Percentiles rank a stretch among this genome's conserved stretches.
phyloP scores from a whole-genome alignment of 1,140 invertebrate species.

The Penaeus chinensis region DNA sequence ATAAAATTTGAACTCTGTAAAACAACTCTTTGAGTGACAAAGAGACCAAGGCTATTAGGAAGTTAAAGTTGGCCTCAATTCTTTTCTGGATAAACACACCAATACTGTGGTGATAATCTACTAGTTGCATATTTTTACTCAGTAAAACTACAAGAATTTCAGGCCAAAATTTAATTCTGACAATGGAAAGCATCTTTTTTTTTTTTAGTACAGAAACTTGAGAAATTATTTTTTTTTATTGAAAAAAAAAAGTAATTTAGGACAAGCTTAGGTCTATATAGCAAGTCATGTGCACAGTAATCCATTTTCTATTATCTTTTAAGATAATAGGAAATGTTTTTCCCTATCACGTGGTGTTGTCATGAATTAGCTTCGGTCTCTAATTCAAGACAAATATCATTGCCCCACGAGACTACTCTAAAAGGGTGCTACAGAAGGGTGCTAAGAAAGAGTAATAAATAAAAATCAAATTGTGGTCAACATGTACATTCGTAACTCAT shows the following conservation, averaged over 20 bases:
- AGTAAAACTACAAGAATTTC: too few species aligned
- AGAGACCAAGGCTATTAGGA: neutral
- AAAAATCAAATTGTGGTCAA: slow-evolving; percentile 2
- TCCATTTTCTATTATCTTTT: slow-evolving; percentile 41
- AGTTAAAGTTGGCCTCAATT: neutral
- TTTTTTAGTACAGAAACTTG: too few species aligned
- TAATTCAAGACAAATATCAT: slow-evolving; percentile 46
- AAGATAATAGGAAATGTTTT: slow-evolving; percentile 50
- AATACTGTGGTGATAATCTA: neutral
- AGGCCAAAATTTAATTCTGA: too few species aligned
- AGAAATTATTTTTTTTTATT: neutral
- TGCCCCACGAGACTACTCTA: neutral
- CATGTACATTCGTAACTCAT: neutral
- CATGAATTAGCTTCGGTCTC: slow-evolving; percentile 43
- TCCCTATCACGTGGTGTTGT: slow-evolving; percentile 21
- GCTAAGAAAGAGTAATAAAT: slow-evolving; percentile 16
- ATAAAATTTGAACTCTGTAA: slow-evolving; percentile 56
- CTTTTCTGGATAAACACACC: slow-evolving; percentile 11
- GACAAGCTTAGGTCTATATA: neutral
- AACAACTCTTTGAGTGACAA: slow-evolving; percentile 24
- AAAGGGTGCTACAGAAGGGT: slow-evolving; percentile 7
- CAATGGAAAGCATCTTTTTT: too few species aligned
- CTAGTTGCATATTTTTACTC: too few species aligned
- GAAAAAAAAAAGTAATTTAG: neutral
- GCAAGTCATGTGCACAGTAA: slow-evolving; percentile 38